Percentiles rank a stretch among this genome's conserved stretches.
Evolutionary conservation across 2,888 invertebrate species (phyloP).

Genomic region (Chydorus sphaericus): DNA sequence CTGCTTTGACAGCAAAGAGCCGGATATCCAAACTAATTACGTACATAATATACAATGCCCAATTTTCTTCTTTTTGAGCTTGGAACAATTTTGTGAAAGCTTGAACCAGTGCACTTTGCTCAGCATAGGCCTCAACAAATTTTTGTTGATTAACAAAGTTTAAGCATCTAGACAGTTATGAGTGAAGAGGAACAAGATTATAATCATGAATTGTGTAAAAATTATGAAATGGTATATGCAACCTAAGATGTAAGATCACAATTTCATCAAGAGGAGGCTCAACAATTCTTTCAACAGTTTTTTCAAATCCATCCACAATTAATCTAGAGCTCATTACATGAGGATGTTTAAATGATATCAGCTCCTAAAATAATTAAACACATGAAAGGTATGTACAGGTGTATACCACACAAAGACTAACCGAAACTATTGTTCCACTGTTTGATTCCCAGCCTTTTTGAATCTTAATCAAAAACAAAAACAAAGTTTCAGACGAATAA

Average conservation of each 20-base stretch:
- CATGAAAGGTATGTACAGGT: neutral
- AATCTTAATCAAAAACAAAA: constrained; percentile 32
- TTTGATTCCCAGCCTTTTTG: constrained; percentile 45
- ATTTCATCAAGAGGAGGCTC: constrained; percentile 60
- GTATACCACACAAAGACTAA: constrained; percentile 11
- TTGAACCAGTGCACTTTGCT: constrained; percentile 62
- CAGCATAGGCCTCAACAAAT: constrained; percentile 49
- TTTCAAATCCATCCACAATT: constrained; percentile 52
- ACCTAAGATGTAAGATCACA: constrained; percentile 59
- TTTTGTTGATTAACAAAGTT: constrained; percentile 24
- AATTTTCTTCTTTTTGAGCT: constrained; percentile 83
- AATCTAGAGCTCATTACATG: constrained; percentile 55
- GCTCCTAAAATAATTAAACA: constrained; percentile 17
- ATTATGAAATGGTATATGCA: constrained; percentile 19
- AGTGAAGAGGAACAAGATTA: neutral
- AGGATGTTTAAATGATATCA: constrained; percentile 38
- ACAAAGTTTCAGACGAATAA: neutral
- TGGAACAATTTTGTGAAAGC: constrained; percentile 68
- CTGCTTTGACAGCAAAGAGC: constrained; percentile 64
- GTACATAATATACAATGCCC: constrained; percentile 90
- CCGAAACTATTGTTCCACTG: constrained; percentile 43
- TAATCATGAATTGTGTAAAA: neutral
- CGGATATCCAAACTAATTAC: constrained; percentile 76
- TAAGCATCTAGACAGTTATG: neutral
- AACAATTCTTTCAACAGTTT: constrained; percentile 50